Percentiles rank a stretch among this genome's conserved stretches.
phyloP scores from a whole-genome alignment of 2,797 vertebrate species.

The Phataginus tricuspis region DNA sequence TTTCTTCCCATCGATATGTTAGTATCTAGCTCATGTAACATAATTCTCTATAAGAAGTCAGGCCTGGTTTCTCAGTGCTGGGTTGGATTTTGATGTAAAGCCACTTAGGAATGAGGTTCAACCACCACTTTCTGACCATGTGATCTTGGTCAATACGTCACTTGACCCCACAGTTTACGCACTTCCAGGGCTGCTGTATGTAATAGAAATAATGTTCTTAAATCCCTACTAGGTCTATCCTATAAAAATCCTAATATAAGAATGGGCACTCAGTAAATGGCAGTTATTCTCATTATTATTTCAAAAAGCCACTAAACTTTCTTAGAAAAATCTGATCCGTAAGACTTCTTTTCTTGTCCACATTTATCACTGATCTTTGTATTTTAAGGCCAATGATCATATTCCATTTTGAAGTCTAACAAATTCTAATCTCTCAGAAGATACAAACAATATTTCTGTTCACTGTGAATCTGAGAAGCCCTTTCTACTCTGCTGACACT shows the following conservation, averaged over 20 bases:
- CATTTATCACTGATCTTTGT: slow-evolving; percentile 19
- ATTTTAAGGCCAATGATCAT: slow-evolving; percentile 22
- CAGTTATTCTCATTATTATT: background rate
- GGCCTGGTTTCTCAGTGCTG: background rate
- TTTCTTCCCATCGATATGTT: background rate
- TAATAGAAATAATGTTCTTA: background rate
- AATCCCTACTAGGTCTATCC: background rate
- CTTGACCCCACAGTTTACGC: background rate
- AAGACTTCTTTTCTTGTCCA: background rate
- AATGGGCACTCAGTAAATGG: background rate
- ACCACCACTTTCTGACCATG: background rate
- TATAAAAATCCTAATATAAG: background rate
- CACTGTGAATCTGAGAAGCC: background rate
- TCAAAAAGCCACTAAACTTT: slow-evolving; percentile 12
- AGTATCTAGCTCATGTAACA: background rate
- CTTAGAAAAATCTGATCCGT: background rate
- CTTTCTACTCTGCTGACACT: slow-evolving; percentile 17
- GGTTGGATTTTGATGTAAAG: background rate
- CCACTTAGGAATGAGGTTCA: background rate
- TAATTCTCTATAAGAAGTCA: background rate
- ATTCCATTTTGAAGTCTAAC: slow-evolving; percentile 39
- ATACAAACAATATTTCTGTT: slow-evolving; percentile 6
- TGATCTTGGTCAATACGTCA: background rate
- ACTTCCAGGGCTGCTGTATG: background rate
- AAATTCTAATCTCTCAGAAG: slow-evolving; percentile 34